Evolutionary conservation across 2,888 invertebrate species (phyloP).

Genomic region (Cacoxenus indagator): DNA sequence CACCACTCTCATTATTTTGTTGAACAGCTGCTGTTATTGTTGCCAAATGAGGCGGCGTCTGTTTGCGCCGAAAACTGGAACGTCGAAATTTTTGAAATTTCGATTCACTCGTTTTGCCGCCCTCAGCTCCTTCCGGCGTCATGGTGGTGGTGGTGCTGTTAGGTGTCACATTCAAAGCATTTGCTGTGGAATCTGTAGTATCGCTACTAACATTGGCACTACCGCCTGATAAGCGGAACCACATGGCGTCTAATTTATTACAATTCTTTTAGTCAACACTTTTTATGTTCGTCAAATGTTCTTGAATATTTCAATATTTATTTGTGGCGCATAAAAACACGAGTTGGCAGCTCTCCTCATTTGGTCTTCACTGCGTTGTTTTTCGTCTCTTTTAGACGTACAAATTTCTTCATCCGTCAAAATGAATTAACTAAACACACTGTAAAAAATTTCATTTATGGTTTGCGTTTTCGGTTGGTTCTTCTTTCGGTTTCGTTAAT

Average conservation of each 20-base stretch:
- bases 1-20: slow-evolving; percentile 13
- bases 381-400: not conserved
- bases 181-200: not conserved
- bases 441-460: slow-evolving; percentile 6
- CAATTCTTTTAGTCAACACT: not conserved
- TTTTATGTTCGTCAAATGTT: not conserved
- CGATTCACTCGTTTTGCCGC: slow-evolving; percentile 25
- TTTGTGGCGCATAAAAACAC: not conserved
- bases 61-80: slow-evolving; percentile 50
- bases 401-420: not conserved
- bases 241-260: slow-evolving; percentile 29
- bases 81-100: slow-evolving; percentile 52
- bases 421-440: not conserved
- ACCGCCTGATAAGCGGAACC: slow-evolving; percentile 40
- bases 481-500: not conserved
- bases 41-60: slow-evolving; percentile 17
- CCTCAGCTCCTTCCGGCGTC: not conserved
- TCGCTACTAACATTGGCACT: not conserved
- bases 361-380: not conserved
- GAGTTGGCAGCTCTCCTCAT: not conserved
- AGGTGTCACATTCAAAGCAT: not conserved
- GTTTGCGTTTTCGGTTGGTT: not conserved
- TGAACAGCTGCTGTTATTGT: not conserved
- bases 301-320: not conserved
- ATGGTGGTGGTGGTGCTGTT: not conserved